These are phyloP conservation scores for Agonopterix arenella DNA, from an alignment of 2,888 invertebrate genomes.

Conservation along the genomic window DNA sequence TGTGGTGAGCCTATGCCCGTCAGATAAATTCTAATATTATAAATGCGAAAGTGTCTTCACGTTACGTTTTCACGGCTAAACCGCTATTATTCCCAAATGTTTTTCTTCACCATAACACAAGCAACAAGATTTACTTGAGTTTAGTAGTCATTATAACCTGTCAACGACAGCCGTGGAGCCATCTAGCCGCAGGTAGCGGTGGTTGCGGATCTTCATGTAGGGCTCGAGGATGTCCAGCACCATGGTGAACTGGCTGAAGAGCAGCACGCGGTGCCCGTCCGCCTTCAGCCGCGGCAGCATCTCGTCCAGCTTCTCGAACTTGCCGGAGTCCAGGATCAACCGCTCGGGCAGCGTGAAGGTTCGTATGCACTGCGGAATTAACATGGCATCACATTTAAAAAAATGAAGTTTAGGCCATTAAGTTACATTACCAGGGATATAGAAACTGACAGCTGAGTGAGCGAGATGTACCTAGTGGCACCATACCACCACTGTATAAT, in stretches of 20 bases:
- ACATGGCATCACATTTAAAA: not conserved
- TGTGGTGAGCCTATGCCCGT: too few relatives aligned
- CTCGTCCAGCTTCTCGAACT: constrained; percentile 87
- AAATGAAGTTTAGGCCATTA: too few relatives aligned
- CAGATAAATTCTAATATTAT: too few relatives aligned
- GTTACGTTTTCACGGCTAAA: too few relatives aligned
- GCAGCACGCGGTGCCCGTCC: constrained; percentile 88
- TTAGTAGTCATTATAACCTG: constrained; percentile 55
- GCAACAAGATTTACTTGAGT: too few relatives aligned
- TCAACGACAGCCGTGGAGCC: constrained; percentile 92
- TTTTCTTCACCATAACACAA: too few relatives aligned
- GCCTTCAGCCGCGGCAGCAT: constrained; percentile 84
- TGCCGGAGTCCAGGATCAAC: constrained; percentile 89
- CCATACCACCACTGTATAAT: too few relatives aligned
- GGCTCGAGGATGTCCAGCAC: constrained; percentile 95
- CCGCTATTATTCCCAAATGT: too few relatives aligned
- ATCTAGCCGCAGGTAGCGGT: constrained; percentile 90
- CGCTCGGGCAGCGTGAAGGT: constrained; percentile 80
- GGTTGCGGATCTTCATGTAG: constrained; percentile 84
- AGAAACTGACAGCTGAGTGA: too few relatives aligned
- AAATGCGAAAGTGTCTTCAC: too few relatives aligned
- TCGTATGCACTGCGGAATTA: constrained; percentile 72
- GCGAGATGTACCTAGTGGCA: too few relatives aligned
- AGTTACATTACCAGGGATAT: too few relatives aligned
- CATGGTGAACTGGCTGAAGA: constrained; percentile 98